Conservation (phyloP, 1,140 invertebrate genomes). For the Drosophila murphyi region DNA sequence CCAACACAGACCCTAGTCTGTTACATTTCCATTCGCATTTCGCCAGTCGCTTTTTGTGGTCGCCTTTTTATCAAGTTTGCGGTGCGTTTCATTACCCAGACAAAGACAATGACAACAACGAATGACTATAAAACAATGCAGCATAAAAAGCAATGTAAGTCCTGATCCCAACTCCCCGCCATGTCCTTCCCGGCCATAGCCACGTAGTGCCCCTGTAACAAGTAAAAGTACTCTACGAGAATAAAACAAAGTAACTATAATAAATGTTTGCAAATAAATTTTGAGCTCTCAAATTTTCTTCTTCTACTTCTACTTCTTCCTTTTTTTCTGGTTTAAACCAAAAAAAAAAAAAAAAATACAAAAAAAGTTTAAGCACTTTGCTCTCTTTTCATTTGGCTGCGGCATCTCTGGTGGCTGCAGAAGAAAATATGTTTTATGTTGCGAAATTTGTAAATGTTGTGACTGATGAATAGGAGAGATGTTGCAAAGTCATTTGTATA, state of each 20-base stretch:
- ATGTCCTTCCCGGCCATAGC: background rate
- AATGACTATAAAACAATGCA: slow-evolving; percentile 80
- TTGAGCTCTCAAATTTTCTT: slow-evolving; percentile 56
- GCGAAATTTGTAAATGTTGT: slow-evolving; percentile 73
- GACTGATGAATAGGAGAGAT: slow-evolving; percentile 57
- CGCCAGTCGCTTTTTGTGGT: slow-evolving; percentile 25
- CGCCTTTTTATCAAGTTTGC: slow-evolving; percentile 62
- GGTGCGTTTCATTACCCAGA: slow-evolving; percentile 56
- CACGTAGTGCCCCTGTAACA: slow-evolving; percentile 14
- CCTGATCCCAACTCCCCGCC: background rate
- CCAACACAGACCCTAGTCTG: slow-evolving; percentile 6
- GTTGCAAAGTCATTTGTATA: background rate
- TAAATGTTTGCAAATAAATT: slow-evolving; percentile 82
- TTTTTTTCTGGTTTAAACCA: slow-evolving; percentile 37
- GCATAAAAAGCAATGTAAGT: slow-evolving; percentile 61
- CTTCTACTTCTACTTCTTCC: slow-evolving; percentile 3
- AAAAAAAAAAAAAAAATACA: background rate
- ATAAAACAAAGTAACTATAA: slow-evolving; percentile 82
- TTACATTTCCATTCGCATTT: slow-evolving; percentile 34
- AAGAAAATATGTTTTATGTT: slow-evolving; percentile 77
- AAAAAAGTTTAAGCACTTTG: slow-evolving; percentile 72
- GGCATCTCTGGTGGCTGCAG: slow-evolving; percentile 12
- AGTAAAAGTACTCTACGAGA: slow-evolving; percentile 71
- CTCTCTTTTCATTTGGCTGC: slow-evolving; percentile 34
- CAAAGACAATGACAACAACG: slow-evolving; percentile 21